These are phyloP conservation scores for Phasianus colchicus DNA, from an alignment of 2,113 vertebrate species.

Conservation along the genomic window DNA sequence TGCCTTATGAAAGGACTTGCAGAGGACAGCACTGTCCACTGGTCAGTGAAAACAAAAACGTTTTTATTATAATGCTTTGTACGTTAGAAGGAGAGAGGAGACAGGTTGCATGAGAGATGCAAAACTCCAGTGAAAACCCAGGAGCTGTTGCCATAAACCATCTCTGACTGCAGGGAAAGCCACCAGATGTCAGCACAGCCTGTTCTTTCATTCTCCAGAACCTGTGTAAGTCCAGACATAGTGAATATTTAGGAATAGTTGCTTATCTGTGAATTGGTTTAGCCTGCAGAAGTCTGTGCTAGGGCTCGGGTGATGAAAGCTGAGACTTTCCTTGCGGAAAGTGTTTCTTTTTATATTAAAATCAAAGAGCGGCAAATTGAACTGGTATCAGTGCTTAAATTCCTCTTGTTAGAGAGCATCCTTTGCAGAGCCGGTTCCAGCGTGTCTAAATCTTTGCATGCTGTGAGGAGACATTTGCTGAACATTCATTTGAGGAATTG, in stretches of 20 bases:
- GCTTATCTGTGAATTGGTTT: neutral
- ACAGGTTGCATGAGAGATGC: neutral
- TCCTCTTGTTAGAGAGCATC: conserved; percentile 44
- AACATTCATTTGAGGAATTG: conserved; percentile 52
- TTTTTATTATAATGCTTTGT: neutral
- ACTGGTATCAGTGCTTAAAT: conserved; percentile 30
- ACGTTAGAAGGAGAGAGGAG: neutral
- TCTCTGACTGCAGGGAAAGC: neutral
- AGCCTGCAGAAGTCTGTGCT: neutral
- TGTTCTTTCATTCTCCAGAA: conserved; percentile 20
- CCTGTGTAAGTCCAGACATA: neutral
- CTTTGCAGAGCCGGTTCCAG: neutral
- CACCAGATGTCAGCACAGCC: conserved; percentile 82
- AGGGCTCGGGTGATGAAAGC: conserved; percentile 6
- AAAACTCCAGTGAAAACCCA: neutral
- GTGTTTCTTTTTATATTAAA: conserved; percentile 19
- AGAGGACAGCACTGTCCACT: neutral
- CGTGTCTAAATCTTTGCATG: conserved; percentile 20
- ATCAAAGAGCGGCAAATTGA: conserved; percentile 57
- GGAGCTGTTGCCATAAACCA: neutral
- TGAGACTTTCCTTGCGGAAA: conserved; percentile 4
- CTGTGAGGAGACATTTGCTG: conserved; percentile 24
- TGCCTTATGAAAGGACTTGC: neutral
- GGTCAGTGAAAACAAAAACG: neutral
- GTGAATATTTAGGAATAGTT: neutral